phyloP scores from a whole-genome alignment of 2,113 vertebrate species.

The Trichechus manatus region DNA sequence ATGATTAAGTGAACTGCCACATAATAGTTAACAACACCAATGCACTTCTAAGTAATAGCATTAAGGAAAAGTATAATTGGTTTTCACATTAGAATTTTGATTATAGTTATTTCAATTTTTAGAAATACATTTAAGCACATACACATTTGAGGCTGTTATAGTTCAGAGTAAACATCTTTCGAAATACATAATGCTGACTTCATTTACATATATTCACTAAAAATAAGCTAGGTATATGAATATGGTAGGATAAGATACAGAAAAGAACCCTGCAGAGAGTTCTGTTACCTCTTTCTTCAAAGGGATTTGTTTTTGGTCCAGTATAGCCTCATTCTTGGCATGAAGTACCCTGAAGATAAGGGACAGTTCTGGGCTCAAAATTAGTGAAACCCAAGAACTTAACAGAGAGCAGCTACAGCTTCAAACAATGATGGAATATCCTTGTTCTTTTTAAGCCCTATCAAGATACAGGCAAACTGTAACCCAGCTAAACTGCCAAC shows the following conservation, averaged over 20 bases:
- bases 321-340: slow-evolving; percentile 19
- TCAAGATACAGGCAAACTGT: not conserved
- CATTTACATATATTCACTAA: slow-evolving; percentile 41
- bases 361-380: slow-evolving; percentile 38
- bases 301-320: slow-evolving; percentile 41
- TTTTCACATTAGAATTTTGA: slow-evolving; percentile 53
- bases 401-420: slow-evolving; percentile 5
- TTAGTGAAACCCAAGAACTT: slow-evolving; percentile 3
- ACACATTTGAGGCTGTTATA: not conserved
- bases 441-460: slow-evolving; percentile 40
- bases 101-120: slow-evolving; percentile 35
- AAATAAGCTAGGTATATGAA: slow-evolving; percentile 25
- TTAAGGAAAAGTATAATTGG: slow-evolving; percentile 29
- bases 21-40: slow-evolving; percentile 38
- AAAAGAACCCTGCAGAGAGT: slow-evolving; percentile 28
- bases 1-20: slow-evolving; percentile 25
- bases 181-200: slow-evolving; percentile 13
- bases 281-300: slow-evolving; percentile 42
- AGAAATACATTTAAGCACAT: slow-evolving; percentile 31
- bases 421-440: slow-evolving; percentile 56
- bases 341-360: slow-evolving; percentile 47
- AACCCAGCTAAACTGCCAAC: not conserved
- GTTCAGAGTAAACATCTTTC: slow-evolving; percentile 14
- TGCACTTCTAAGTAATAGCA: slow-evolving; percentile 51
- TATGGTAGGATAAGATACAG: slow-evolving; percentile 25